These are phyloP conservation scores for Gymnosoma rotundatum DNA, from an alignment of 2,888 invertebrate genomes.

Conservation along the genomic window DNA sequence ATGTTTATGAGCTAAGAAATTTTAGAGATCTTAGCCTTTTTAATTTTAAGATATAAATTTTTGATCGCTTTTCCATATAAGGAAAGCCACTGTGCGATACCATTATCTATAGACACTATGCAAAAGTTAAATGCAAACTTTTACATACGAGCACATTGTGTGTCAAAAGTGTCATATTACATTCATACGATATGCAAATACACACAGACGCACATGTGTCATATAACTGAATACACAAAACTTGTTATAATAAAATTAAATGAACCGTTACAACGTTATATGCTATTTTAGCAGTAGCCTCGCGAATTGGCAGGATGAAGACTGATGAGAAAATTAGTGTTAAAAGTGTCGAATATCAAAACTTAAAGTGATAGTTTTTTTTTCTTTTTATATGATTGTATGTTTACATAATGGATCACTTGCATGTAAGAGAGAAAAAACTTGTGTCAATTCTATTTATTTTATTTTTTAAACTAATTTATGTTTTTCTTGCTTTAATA, in stretches of 20 bases:
- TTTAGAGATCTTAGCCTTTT: no score
- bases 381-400: no score
- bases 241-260: slow-evolving; percentile 27
- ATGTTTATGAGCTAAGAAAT: no score
- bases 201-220: slow-evolving; percentile 14
- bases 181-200: slow-evolving; percentile 22
- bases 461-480: no score
- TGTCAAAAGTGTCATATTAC: slow-evolving; percentile 37
- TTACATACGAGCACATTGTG: slow-evolving; percentile 27
- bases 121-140: slow-evolving; percentile 3
- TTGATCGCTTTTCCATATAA: no score
- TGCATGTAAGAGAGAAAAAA: no score
- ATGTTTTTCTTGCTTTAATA: no score
- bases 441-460: no score
- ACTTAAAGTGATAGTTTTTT: neutral
- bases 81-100: no score
- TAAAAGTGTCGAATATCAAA: slow-evolving; percentile 14
- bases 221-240: neutral
- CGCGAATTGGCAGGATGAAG: slow-evolving; percentile 18
- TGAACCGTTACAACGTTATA: slow-evolving; percentile 36
- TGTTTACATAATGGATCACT: no score
- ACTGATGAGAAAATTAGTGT: slow-evolving; percentile 24
- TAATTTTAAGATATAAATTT: no score
- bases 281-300: neutral
- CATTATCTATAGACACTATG: slow-evolving; percentile 1